These are phyloP conservation scores for Polyommatus icarus DNA, from an alignment of 2,888 invertebrate genomes.

Conservation along the genomic window DNA sequence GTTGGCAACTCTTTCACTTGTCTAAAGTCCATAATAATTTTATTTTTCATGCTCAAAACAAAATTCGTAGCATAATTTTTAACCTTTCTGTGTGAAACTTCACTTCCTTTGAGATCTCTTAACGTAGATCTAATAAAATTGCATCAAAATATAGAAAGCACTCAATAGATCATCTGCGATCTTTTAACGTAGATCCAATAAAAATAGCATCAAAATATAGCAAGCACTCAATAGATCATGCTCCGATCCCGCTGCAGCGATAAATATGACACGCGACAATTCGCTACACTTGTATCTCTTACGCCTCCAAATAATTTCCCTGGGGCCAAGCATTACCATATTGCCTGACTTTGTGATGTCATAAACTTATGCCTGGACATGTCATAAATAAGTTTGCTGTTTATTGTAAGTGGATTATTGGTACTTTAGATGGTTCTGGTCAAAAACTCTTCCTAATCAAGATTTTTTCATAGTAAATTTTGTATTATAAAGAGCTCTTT, in stretches of 20 bases:
- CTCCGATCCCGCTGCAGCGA: neutral
- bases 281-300: constrained; percentile 22
- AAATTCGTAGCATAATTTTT: neutral
- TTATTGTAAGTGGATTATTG: neutral
- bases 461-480: too few relatives aligned
- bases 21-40: too few relatives aligned
- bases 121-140: neutral
- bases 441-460: too few relatives aligned
- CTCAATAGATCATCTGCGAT: neutral
- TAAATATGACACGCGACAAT: constrained; percentile 30
- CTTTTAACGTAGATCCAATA: neutral
- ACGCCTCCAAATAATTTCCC: constrained; percentile 28
- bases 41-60: neutral
- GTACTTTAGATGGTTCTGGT: neutral
- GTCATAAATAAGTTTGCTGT: neutral
- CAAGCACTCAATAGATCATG: constrained; percentile 2
- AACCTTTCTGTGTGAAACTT: neutral
- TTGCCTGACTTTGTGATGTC: constrained; percentile 10
- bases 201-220: neutral
- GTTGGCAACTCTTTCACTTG: too few relatives aligned
- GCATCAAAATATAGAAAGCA: neutral
- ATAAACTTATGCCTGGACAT: constrained; percentile 13
- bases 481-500: too few relatives aligned
- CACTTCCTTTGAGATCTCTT: neutral
- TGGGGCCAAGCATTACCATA: constrained; percentile 23